Conservation (phyloP, 2,888 invertebrate genomes). For the Clepsis dumicolana region DNA sequence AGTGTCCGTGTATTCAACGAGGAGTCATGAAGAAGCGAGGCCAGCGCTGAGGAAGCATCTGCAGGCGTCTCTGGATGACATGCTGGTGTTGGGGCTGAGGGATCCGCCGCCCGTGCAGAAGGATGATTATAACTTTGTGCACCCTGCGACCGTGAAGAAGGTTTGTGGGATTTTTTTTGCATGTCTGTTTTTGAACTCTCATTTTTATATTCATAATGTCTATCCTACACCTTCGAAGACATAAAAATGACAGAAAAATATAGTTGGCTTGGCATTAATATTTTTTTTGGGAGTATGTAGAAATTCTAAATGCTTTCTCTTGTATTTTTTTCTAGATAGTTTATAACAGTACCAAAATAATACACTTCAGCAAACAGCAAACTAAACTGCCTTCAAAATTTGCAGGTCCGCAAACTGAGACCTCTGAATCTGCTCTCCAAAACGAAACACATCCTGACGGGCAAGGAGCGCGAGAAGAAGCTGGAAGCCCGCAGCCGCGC, state of each 20-base stretch:
- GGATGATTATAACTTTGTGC: constrained; percentile 78
- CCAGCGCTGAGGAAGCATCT: constrained; percentile 66
- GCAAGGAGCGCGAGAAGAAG: constrained; percentile 58
- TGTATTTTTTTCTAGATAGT: too few species aligned
- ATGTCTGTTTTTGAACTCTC: too few species aligned
- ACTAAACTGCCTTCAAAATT: neutral
- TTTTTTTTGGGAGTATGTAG: too few species aligned
- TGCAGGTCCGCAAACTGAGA: constrained; percentile 74
- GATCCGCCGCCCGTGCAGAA: constrained; percentile 58
- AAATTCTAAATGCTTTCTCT: too few species aligned
- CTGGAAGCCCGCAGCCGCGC: constrained; percentile 61
- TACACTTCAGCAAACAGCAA: too few species aligned
- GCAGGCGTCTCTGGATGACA: constrained; percentile 87
- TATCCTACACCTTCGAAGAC: too few species aligned
- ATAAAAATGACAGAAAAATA: too few species aligned
- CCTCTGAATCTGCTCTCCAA: constrained; percentile 71
- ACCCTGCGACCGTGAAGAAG: constrained; percentile 77
- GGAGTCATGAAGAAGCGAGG: constrained; percentile 84
- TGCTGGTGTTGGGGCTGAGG: constrained; percentile 80
- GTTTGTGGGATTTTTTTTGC: constrained; percentile 51
- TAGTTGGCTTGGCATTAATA: too few species aligned
- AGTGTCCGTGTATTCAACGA: constrained; percentile 86
- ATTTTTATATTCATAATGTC: too few species aligned
- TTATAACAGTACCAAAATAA: too few species aligned
- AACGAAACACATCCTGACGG: constrained; percentile 69